Conservation (phyloP, 1,140 invertebrate genomes). For the Camponotus floridanus region DNA sequence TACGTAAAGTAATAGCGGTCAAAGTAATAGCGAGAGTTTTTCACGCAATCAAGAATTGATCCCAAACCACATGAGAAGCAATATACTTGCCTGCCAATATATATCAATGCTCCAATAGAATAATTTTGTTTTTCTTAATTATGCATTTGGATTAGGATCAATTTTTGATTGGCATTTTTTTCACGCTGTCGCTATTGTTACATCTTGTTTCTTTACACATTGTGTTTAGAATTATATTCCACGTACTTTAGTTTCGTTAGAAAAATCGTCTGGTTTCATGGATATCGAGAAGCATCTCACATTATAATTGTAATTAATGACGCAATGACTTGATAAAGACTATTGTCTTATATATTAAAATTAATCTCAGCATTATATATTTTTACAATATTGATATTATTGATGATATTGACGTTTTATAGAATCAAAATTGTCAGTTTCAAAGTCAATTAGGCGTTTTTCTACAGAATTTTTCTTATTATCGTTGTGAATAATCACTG, state of each 20-base stretch:
- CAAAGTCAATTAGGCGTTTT: conserved; percentile 3
- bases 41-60: background rate
- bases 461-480: background rate
- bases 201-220: conserved; percentile 9
- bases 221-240: conserved; percentile 15
- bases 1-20: background rate
- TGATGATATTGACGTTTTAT: background rate
- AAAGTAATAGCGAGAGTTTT: background rate
- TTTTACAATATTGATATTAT: background rate
- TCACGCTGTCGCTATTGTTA: background rate
- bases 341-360: background rate
- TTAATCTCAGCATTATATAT: background rate
- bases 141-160: background rate
- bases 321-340: background rate
- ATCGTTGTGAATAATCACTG: background rate
- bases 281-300: conserved; percentile 43
- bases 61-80: background rate
- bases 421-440: conserved; percentile 30
- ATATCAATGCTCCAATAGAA: background rate
- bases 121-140: background rate
- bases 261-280: background rate
- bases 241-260: conserved; percentile 37
- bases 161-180: background rate
- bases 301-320: background rate
- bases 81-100: background rate